phyloP scores from a whole-genome alignment of 2,888 invertebrate genomes.

The Pheosia tremula region DNA sequence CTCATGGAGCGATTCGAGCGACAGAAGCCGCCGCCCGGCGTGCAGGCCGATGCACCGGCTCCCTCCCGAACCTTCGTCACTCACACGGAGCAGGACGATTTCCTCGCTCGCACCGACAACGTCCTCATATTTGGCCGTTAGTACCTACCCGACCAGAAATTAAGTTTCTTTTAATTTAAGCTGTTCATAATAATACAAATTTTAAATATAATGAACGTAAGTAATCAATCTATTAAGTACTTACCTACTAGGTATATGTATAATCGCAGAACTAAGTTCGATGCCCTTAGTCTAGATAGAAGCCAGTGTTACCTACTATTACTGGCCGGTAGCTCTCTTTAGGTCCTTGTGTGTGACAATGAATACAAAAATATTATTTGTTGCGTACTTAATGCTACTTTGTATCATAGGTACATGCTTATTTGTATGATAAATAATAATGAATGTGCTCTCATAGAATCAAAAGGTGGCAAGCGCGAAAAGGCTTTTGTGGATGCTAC shows the following conservation, averaged over 20 bases:
- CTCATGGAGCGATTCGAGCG: slow-evolving; percentile 80
- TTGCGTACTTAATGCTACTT: background rate
- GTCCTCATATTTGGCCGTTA: slow-evolving; percentile 88
- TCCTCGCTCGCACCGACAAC: slow-evolving; percentile 87
- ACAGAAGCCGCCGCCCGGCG: slow-evolving; percentile 82
- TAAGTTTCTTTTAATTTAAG: slow-evolving; percentile 35
- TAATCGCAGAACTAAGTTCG: slow-evolving; percentile 55
- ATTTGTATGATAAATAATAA: background rate
- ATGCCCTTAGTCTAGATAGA: slow-evolving; percentile 56
- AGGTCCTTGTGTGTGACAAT: slow-evolving; percentile 1
- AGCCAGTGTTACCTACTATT: slow-evolving; percentile 7
- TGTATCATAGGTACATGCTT: background rate
- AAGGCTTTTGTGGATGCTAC: background rate
- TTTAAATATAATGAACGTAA: slow-evolving; percentile 9
- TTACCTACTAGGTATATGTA: slow-evolving; percentile 19
- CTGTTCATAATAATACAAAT: slow-evolving; percentile 15
- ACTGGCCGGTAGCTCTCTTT: slow-evolving; percentile 2
- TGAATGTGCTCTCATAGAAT: background rate
- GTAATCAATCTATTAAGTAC: slow-evolving; percentile 23
- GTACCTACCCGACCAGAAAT: slow-evolving; percentile 68
- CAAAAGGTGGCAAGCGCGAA: background rate
- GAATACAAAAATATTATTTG: background rate
- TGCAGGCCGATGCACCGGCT: slow-evolving; percentile 85
- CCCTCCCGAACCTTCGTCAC: slow-evolving; percentile 78
- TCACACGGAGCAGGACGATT: slow-evolving; percentile 87